phyloP scores from a whole-genome alignment of 2,797 vertebrate genomes.

The Acanthurus lineatus region DNA sequence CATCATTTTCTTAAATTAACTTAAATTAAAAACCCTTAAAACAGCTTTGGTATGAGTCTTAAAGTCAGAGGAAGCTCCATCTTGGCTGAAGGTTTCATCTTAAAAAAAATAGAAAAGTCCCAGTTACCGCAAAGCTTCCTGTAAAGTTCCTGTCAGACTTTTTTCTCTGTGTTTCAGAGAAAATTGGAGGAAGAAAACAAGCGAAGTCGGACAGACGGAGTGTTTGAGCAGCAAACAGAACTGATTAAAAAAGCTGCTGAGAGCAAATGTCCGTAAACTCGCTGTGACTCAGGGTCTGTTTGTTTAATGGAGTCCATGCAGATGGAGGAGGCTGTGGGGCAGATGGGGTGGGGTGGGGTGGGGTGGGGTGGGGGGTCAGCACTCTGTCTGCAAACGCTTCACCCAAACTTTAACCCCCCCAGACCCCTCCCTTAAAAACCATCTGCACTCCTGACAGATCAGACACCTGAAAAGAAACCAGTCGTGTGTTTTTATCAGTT shows the following conservation, averaged over 20 bases:
- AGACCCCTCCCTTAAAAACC: not conserved
- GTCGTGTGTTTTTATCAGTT: too few relatives aligned
- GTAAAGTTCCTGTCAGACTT: too few relatives aligned
- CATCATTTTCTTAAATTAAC: too few relatives aligned
- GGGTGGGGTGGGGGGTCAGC: too few relatives aligned
- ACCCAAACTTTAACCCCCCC: conserved; percentile 11
- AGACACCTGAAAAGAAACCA: not conserved
- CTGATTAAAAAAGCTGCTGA: conserved; percentile 5
- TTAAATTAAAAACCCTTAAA: too few relatives aligned
- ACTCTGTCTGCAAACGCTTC: not conserved
- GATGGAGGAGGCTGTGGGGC: conserved; percentile 39
- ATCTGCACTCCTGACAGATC: not conserved
- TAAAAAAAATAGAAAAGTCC: too few relatives aligned
- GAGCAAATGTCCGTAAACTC: conserved; percentile 1
- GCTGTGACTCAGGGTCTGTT: conserved; percentile 22
- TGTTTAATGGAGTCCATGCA: conserved; percentile 42
- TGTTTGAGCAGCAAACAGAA: not conserved
- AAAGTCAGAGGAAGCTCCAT: too few relatives aligned
- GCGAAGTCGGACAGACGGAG: too few relatives aligned
- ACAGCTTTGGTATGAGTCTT: too few relatives aligned
- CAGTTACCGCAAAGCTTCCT: too few relatives aligned
- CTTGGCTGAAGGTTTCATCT: too few relatives aligned
- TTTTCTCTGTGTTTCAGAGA: not conserved
- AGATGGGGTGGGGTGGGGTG: conserved; percentile 44
- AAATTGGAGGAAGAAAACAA: not conserved